Conservation (phyloP, 2,888 invertebrate species). For the Tanaodytes sp. region DNA sequence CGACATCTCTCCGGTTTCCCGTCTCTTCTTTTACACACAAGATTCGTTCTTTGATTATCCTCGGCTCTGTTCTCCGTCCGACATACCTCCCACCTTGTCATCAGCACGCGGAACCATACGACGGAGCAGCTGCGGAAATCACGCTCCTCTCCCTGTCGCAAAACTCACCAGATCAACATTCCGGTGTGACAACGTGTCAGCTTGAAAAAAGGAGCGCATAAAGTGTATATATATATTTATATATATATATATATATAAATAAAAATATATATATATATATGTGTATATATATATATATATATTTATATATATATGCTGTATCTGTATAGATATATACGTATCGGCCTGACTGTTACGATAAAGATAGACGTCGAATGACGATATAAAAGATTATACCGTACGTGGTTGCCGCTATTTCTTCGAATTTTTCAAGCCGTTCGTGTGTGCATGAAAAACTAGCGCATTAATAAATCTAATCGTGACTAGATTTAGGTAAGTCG, state of each 20-base stretch:
- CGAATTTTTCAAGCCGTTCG: too few relatives aligned
- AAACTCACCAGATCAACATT: conserved; percentile 24
- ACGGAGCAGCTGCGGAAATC: conserved; percentile 36
- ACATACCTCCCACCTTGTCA: conserved; percentile 40
- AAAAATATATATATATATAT: too few relatives aligned
- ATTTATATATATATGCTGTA: conserved; percentile 51
- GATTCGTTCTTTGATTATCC: conserved; percentile 45
- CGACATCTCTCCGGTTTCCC: conserved; percentile 34
- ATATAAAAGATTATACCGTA: too few relatives aligned
- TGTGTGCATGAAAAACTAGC: too few relatives aligned
- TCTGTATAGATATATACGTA: too few relatives aligned
- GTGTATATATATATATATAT: conserved; percentile 47
- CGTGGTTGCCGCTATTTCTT: too few relatives aligned
- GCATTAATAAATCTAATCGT: too few relatives aligned
- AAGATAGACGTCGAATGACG: too few relatives aligned
- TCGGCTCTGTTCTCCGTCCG: conserved; percentile 45
- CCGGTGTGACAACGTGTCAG: conserved; percentile 30
- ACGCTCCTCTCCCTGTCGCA: conserved; percentile 40
- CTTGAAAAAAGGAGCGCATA: conserved; percentile 29
- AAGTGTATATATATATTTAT: conserved; percentile 46
- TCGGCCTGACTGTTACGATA: too few relatives aligned
- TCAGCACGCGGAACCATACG: conserved; percentile 36
- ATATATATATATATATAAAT: conserved; percentile 49
- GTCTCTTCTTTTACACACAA: conserved; percentile 37
- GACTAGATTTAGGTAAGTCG: too few relatives aligned